Base-by-base conservation (phyloP, 2,113 vertebrate genomes). In the Silurus glanis region DNA sequence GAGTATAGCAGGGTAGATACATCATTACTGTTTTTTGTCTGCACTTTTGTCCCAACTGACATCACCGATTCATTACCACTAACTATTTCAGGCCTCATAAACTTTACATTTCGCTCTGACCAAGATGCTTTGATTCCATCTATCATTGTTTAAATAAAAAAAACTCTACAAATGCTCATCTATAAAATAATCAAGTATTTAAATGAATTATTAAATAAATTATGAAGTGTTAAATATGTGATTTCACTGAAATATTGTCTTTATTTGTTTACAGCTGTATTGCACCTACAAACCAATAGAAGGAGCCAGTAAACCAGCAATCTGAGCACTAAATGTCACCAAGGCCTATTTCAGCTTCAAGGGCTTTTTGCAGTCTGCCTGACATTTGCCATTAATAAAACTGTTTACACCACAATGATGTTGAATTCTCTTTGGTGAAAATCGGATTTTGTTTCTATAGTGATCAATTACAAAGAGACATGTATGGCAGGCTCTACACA, bases 241-340 rank as follows among this genome's bases (percentile, higher is more conserved):
- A 19, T 72, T 21, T 19, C 17, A 47, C 16, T 9, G 5, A 45
- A 71, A 16, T 71, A 47, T 71, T 47, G 6, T 19, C 19, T 19
- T 47, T 19, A 4, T 19, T 58, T 13, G 13, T 16, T 8, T 37
- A 72, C 16, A 72, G 69, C 69, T 72, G 17, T 21, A 47, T 45
- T 72, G 69, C 69, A 47, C 37, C 16, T 72, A 72, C 8, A 3
- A 72, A 47, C 69, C 69, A 19, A 19, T 47, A 72, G 69, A 72
- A 72, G 69, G 69, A 72, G 69, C 69, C 69, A 72, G 19, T 37
- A 72, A 72, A 47, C 37, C 69, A 72, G 17, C 67, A 69, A 67
- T 67, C 64, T 25, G 64, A 67, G n/a, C 66, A 67, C 66, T 37
- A 37, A 69, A 69, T 13, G 25, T 16, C 25, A 17, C 28, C 28